Conservation (phyloP, 2,888 invertebrate genomes). For the Scaptomyza caliginosa region DNA sequence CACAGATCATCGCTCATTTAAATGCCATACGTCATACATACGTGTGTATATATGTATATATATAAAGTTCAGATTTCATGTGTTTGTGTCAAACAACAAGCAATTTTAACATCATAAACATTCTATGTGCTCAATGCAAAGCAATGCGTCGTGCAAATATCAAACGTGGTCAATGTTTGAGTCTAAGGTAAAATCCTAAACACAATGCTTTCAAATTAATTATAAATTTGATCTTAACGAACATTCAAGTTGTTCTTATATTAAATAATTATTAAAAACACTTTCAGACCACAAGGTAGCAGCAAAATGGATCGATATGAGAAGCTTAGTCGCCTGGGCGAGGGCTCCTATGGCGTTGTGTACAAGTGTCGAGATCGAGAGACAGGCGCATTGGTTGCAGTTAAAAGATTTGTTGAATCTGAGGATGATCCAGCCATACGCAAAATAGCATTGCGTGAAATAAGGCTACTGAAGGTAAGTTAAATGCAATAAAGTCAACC, state of each 20-base stretch:
- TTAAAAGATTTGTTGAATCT: constrained; percentile 98
- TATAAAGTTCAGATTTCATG: constrained; percentile 48
- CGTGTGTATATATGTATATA: constrained; percentile 12
- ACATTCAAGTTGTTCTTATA: not conserved
- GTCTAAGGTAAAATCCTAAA: constrained; percentile 74
- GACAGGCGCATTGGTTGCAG: constrained; percentile 96
- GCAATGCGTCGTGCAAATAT: constrained; percentile 80
- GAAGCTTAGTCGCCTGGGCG: constrained; percentile 96
- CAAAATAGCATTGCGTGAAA: constrained; percentile 97
- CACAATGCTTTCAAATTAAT: not conserved
- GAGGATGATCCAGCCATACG: constrained; percentile 98
- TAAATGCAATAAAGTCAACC: rapidly evolving
- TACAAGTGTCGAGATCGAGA: constrained; percentile 98
- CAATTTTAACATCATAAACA: constrained; percentile 49
- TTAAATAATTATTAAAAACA: not conserved
- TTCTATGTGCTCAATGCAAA: constrained; percentile 78
- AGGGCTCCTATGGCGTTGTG: constrained; percentile 90
- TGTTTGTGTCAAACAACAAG: constrained; percentile 70
- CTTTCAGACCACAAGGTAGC: constrained; percentile 91
- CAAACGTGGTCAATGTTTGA: constrained; percentile 81
- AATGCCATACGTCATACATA: constrained; percentile 7
- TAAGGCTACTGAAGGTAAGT: constrained; percentile 94
- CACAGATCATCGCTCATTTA: constrained; percentile 37
- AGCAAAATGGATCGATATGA: constrained; percentile 97
- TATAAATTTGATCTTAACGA: too few species aligned